phyloP scores from a whole-genome alignment of 30 jellyfish, hydroid and myxozoan species.

The Cassiopea andromeda region DNA sequence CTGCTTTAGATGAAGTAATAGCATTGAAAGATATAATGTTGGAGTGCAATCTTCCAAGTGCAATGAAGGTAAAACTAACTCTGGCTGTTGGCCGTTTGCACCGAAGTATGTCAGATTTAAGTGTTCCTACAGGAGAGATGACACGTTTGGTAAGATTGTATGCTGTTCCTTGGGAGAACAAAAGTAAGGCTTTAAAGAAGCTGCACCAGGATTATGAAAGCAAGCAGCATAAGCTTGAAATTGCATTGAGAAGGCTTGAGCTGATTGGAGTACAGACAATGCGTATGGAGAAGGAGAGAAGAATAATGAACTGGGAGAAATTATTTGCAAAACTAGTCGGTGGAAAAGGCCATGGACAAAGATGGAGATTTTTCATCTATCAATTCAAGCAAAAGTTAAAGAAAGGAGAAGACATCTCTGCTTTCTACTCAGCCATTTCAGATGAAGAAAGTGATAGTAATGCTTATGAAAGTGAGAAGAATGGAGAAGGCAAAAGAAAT shows the following conservation, averaged over 20 bases:
- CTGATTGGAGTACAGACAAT: conserved; percentile 70
- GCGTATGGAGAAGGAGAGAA: conserved; percentile 75
- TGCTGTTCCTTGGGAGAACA: conserved; percentile 87
- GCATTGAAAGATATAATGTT: conserved; percentile 46
- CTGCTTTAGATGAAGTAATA: conserved; percentile 57
- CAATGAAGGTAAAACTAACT: conserved; percentile 37
- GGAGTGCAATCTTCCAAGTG: conserved; percentile 62
- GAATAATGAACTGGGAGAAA: conserved; percentile 89
- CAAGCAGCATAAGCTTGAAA: conserved; percentile 76
- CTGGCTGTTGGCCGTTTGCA: conserved; percentile 69
- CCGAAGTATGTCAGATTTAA: conserved; percentile 64
- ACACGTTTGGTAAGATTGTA: conserved; percentile 74
- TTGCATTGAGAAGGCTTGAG: conserved; percentile 82
- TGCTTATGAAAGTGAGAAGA: conserved; percentile 3
- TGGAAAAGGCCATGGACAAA: conserved; percentile 63
- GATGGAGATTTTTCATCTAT: conserved; percentile 79
- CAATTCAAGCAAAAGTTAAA: conserved; percentile 62
- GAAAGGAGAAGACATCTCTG: conserved; percentile 65
- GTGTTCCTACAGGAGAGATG: conserved; percentile 74
- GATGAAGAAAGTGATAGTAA: conserved; percentile 59
- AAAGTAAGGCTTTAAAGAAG: conserved; percentile 74
- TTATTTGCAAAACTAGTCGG: conserved; percentile 76
- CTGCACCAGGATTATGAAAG: conserved; percentile 79
- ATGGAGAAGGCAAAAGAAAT: neutral
- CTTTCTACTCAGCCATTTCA: conserved; percentile 44